These are phyloP conservation scores for Poecilobothrus nobilitatus DNA, from an alignment of 2,888 invertebrate genomes.

Conservation along the genomic window DNA sequence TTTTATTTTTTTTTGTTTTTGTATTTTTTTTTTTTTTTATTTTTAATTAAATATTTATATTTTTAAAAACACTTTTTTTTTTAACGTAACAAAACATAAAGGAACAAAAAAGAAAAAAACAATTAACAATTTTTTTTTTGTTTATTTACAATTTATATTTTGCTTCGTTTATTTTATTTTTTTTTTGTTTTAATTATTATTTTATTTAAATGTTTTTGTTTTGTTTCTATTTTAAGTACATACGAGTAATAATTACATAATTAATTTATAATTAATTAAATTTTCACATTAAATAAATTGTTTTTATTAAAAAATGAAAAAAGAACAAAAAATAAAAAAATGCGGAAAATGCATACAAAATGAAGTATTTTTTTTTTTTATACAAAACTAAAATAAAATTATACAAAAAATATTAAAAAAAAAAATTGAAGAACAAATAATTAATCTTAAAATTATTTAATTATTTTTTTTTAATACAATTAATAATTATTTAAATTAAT, in stretches of 20 bases:
- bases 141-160: background rate
- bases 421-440: too few relatives aligned
- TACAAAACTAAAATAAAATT: too few relatives aligned
- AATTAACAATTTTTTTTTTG: background rate
- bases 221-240: background rate
- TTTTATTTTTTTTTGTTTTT: too few relatives aligned
- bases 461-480: too few relatives aligned
- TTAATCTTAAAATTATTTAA: too few relatives aligned
- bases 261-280: background rate
- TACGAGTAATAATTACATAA: background rate
- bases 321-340: background rate
- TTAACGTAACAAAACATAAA: background rate
- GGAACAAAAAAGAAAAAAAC: background rate
- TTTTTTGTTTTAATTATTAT: background rate
- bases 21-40: background rate
- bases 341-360: background rate
- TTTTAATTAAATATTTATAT: background rate
- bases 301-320: background rate
- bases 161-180: background rate
- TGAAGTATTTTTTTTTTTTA: too few relatives aligned
- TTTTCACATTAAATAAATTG: background rate
- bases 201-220: too few relatives aligned
- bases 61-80: background rate
- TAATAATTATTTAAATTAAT: too few relatives aligned
- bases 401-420: too few relatives aligned